Evolutionary conservation across 2,113 vertebrate species (phyloP).

Genomic region (Cyprinus carpio): DNA sequence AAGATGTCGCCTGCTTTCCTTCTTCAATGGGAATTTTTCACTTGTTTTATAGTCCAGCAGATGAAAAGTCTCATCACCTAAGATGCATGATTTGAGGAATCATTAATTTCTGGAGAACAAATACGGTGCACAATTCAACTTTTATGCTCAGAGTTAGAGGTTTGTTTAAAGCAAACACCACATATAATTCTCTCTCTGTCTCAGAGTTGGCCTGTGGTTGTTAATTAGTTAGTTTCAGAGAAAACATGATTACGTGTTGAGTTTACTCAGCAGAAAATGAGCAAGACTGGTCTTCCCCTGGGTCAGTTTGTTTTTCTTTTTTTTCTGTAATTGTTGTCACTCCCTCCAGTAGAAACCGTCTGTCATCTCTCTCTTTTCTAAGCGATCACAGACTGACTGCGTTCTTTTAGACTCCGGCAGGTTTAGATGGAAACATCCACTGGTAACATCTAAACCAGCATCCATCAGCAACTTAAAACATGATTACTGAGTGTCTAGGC

Average conservation of each 20-base stretch:
- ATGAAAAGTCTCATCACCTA: too few species aligned
- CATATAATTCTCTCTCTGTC: slow-evolving; percentile 62
- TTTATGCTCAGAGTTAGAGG: too few species aligned
- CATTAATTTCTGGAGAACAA: too few species aligned
- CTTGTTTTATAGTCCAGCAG: too few species aligned
- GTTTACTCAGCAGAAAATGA: slow-evolving; percentile 44
- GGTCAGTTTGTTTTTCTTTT: not conserved
- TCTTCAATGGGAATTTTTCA: too few species aligned
- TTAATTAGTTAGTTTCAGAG: slow-evolving; percentile 73
- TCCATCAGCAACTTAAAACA: not conserved
- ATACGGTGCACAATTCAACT: too few species aligned
- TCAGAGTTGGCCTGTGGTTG: slow-evolving; percentile 62
- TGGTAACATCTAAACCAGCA: not conserved
- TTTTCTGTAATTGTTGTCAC: not conserved
- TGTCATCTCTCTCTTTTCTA: not conserved
- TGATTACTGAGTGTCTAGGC: not conserved
- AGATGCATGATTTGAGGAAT: too few species aligned
- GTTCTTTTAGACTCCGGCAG: not conserved
- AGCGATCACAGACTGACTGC: not conserved
- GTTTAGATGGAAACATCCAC: not conserved
- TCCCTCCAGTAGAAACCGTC: slow-evolving; percentile 7
- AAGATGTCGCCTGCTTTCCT: too few species aligned
- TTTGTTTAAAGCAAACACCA: not conserved
- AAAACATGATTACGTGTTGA: slow-evolving; percentile 69
- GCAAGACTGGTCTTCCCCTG: slow-evolving; percentile 3